Evolutionary conservation across 2,113 vertebrate genomes (phyloP), one percentile per base, ranked within the genome.

Genomic region (Tamias sibiricus): DNA sequence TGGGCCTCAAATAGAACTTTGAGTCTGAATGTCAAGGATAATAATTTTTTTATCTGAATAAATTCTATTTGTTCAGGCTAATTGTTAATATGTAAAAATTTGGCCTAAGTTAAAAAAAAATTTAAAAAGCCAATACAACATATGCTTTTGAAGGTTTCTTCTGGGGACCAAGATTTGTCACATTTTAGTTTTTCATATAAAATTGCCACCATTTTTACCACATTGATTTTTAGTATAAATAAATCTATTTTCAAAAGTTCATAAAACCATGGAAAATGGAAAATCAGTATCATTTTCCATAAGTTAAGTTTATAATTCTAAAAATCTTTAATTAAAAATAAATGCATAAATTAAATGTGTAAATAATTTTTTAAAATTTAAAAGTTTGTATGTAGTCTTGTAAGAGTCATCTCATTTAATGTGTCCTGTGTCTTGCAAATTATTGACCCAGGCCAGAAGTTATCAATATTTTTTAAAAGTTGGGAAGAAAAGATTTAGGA

Each of bases 221-320:
- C 68, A 69, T 62, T 35, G 10, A 76, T 47, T 91, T 94, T 91
- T 22, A 83, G 77, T 71, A 44, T 90, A 59, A 94, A 37, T 82
- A 80, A 85, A 52, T 87, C 2, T 32, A 71, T 84, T 22, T 62
- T 57, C 11, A 89, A 82, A 85, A 26, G 17, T 59, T 85, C 74
- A 54, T 77, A 80, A 68, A 93, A 74, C 20, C 69, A 66, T 82
- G 7, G 72, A 93, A 89, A 82, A 11, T 75, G 11, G 32, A 93
- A 97, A 92, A 52, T 26, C 14, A 88, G 26, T 87, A 87, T 83
- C 2, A 76, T 66, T 90, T 91, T 7, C 37, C 28, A 66, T 71
- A 80, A 95, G 69, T 64, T 81, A 91, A 47, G 79, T 86, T 71
- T 49, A 19, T 77, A 79, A 87, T 66, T 88, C 77, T 79, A 69